phyloP scores from a whole-genome alignment of 2,113 vertebrate genomes.

The Rhabdornis inornatus region DNA sequence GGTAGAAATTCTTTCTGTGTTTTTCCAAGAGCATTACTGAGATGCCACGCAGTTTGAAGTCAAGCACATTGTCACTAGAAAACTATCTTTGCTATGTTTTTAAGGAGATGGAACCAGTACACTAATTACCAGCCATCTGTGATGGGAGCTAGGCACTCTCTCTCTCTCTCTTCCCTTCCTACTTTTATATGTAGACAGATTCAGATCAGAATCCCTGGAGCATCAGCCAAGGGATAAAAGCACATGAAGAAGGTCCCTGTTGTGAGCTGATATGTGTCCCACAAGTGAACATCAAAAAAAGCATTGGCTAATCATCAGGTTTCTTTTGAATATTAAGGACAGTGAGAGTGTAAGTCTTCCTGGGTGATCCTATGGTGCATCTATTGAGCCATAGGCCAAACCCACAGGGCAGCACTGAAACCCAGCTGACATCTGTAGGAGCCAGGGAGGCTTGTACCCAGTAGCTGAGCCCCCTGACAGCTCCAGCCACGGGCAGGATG shows the following conservation, averaged over 20 bases:
- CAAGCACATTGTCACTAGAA: neutral
- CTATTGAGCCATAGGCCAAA: neutral
- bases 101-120: neutral
- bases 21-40: neutral
- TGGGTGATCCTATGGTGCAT: neutral
- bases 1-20: neutral
- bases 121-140: slow-evolving; percentile 47
- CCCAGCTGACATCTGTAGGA: neutral
- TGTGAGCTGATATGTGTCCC: neutral
- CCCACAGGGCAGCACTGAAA: neutral
- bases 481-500: fast-evolving
- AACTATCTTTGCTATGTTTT: neutral
- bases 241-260: neutral
- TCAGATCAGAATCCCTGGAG: slow-evolving; percentile 25
- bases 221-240: neutral
- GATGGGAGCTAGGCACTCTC: neutral
- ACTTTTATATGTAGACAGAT: neutral
- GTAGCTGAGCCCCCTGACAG: neutral
- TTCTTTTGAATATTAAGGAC: neutral
- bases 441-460: neutral
- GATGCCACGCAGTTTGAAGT: slow-evolving; percentile 21
- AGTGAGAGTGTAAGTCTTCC: neutral
- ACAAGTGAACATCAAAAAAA: neutral
- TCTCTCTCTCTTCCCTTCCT: neutral
- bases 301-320: neutral